A percentile compares a stretch with the other conserved stretches of the same genome.
Evolutionary conservation across 2,797 vertebrate species (phyloP).

Genomic region (Psittacula derbiana): DNA sequence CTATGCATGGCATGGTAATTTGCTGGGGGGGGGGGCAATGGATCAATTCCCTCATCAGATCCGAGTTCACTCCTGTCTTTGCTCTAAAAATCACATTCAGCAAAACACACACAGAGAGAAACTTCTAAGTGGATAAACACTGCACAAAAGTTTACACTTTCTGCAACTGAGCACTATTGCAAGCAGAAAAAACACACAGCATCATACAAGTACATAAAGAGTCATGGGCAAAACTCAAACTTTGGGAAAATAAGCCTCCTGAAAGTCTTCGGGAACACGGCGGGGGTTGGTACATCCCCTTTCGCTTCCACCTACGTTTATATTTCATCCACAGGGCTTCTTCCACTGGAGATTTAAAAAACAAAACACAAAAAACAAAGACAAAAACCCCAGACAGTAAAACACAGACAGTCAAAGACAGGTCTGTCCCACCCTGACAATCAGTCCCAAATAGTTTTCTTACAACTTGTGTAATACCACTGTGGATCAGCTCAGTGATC

Average conservation of each 20-base stretch:
- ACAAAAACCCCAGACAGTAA: neutral
- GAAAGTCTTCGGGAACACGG: neutral
- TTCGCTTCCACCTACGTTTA: neutral
- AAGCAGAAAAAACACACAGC: neutral
- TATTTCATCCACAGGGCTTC: neutral
- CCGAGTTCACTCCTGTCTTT: neutral
- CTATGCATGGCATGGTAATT: fast-evolving
- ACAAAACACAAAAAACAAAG: neutral
- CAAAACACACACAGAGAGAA: neutral
- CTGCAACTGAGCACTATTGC: neutral
- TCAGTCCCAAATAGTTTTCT: neutral
- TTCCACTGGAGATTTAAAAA: neutral
- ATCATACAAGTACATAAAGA: neutral
- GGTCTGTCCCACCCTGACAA: fast-evolving
- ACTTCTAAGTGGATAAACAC: neutral
- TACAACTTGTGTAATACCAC: neutral
- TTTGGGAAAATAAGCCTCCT: neutral
- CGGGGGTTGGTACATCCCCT: neutral
- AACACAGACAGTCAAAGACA: neutral
- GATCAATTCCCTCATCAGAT: neutral
- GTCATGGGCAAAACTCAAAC: neutral
- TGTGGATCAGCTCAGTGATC: neutral
- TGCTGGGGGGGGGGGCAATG: neutral
- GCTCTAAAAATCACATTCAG: neutral
- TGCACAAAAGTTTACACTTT: neutral